Evolutionary conservation across 2,113 vertebrate species (phyloP).

Genomic region (Gymnobelideus leadbeateri): DNA sequence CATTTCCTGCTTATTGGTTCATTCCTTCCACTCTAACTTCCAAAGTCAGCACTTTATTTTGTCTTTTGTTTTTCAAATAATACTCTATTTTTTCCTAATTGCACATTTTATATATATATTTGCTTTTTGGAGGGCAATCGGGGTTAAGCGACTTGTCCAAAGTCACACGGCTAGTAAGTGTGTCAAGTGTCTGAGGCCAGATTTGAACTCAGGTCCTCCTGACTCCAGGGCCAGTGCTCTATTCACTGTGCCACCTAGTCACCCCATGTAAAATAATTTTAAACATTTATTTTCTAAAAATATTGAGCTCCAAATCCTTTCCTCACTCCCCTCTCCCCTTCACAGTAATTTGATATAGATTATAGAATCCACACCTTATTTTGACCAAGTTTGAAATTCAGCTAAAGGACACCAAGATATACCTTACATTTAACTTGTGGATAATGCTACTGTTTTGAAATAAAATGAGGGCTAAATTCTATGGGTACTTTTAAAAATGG

Average conservation of each 20-base stretch:
- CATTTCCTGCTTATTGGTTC: neutral
- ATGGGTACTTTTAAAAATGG: neutral
- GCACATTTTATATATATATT: too few species aligned
- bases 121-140: too few species aligned
- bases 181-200: too few species aligned
- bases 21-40: neutral
- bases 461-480: neutral
- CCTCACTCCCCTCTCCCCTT: neutral
- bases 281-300: neutral
- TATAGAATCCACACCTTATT: neutral
- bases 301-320: neutral
- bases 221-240: too few species aligned
- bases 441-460: neutral
- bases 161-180: too few species aligned
- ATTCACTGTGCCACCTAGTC: too few species aligned
- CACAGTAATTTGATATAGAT: neutral
- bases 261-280: neutral
- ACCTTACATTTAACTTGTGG: neutral
- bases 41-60: neutral
- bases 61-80: neutral
- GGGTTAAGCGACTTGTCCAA: too few species aligned
- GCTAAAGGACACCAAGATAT: neutral
- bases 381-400: neutral
- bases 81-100: neutral
- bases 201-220: too few species aligned